Evolutionary conservation across 1,140 invertebrate species (phyloP), one percentile per base, ranked within the genome.

Genomic region (Pseudobourletiella spinata): DNA sequence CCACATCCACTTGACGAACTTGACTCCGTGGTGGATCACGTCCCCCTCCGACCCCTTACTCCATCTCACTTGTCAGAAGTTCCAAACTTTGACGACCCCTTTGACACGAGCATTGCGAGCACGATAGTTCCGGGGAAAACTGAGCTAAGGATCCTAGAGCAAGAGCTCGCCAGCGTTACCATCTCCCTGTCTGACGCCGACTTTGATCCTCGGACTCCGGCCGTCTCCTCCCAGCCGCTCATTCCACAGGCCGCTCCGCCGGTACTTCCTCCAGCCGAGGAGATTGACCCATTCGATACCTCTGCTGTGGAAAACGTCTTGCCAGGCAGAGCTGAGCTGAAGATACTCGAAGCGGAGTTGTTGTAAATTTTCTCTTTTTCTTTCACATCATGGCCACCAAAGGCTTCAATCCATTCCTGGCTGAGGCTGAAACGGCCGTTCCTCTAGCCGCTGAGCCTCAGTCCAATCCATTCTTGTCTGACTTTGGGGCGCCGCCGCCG

Each of bases 21-120:
- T 3, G 59, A 65, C 32, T 43, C 43, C 44, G 28, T 18, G 11
- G 6, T 18, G 22, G 30, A 11, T 18, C 18, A 44, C 46, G n/a
- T 4, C n/a, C 39, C 57, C 14, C 20, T 56, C 2, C 24, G 54
- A 55, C 48, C 50, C 16, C 18, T 54, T 3, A 35, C 26, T 18
- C 50, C 59, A 8, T 3, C 3, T 18, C 14, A 35, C 3, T 15
- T 6, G 1, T 4, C 3, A 2, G n/a, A 11, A 50, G 25, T 8
- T 56, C 3, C 8, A 8, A 39, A 29, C n/a, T 61, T 64, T 61
- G 54, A 61, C n/a, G 89, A 92, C 79, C 89, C 88, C 0, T 93
- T 93, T 71, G 89, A 92, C 72, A 91, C 89, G 6, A 83, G 85
- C 52, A 89, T 89, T 76, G 87, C 85, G 0, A 85, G 87, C 32